Percentiles rank a stretch among this genome's conserved stretches.
Conservation (phyloP, 2,113 vertebrate species). For the Emydocephalus ijimae region DNA sequence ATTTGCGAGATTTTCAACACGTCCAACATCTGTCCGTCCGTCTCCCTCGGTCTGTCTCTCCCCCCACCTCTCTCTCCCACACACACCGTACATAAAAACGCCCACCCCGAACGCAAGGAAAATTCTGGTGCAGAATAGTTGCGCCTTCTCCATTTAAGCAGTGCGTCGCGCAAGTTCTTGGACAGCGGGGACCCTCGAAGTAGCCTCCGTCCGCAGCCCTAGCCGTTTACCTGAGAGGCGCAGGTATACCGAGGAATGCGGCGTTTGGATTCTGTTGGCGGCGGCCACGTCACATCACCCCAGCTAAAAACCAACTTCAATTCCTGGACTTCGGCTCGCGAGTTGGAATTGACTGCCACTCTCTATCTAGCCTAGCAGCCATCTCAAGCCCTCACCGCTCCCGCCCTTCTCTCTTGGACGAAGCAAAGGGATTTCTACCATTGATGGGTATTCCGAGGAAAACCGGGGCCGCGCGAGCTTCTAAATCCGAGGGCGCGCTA, state of each 20-base stretch:
- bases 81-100: neutral
- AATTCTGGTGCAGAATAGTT: neutral
- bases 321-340: neutral
- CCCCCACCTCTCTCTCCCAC: neutral
- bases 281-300: neutral
- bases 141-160: neutral
- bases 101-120: neutral
- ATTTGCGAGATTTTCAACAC: neutral
- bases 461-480: neutral
- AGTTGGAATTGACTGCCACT: neutral
- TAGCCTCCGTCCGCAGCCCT: neutral
- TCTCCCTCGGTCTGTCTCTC: too few species aligned
- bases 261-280: neutral
- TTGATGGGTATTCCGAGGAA: neutral
- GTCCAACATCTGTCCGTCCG: neutral
- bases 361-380: neutral
- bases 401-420: neutral
- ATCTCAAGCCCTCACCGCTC: neutral
- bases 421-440: neutral
- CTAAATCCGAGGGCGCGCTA: neutral
- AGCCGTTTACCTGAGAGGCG: neutral
- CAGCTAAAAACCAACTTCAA: neutral
- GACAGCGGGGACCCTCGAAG: neutral
- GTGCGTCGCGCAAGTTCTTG: neutral
- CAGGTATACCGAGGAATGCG: neutral